phyloP scores from a whole-genome alignment of 2,797 vertebrate species.

The Xiphorhynchus erythropygius region DNA sequence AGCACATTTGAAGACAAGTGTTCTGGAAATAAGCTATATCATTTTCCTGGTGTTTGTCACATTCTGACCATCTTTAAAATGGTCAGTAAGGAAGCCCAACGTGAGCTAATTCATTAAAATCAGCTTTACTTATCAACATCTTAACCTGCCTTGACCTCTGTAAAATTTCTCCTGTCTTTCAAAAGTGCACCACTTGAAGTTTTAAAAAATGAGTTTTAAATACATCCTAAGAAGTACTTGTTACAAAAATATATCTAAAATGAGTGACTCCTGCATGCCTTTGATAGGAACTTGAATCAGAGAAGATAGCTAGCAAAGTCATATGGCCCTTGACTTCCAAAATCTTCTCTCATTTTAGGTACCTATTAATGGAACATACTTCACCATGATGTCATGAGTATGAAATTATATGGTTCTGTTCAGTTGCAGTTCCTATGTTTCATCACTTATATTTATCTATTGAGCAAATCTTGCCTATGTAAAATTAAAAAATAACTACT shows the following conservation, averaged over 20 bases:
- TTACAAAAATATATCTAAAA: not conserved
- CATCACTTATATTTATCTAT: not conserved
- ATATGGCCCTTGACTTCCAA: not conserved
- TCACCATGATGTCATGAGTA: not conserved
- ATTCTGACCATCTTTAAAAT: not conserved
- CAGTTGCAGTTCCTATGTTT: not conserved
- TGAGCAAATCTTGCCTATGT: not conserved
- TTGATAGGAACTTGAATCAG: not conserved
- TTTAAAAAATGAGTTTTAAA: not conserved
- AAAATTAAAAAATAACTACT: not conserved
- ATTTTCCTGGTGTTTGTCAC: not conserved
- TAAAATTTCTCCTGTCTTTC: not conserved
- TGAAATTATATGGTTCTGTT: not conserved
- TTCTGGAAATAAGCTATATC: not conserved
- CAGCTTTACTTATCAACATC: not conserved
- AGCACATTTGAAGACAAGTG: not conserved
- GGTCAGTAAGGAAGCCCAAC: not conserved
- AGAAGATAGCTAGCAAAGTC: not conserved
- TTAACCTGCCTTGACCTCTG: not conserved
- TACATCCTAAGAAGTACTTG: not conserved
- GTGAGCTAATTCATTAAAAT: not conserved
- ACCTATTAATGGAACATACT: not conserved
- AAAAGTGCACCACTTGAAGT: not conserved
- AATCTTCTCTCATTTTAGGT: not conserved
- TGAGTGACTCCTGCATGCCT: not conserved